phyloP scores from a whole-genome alignment of 2,113 vertebrate species.

The Apus apus region DNA sequence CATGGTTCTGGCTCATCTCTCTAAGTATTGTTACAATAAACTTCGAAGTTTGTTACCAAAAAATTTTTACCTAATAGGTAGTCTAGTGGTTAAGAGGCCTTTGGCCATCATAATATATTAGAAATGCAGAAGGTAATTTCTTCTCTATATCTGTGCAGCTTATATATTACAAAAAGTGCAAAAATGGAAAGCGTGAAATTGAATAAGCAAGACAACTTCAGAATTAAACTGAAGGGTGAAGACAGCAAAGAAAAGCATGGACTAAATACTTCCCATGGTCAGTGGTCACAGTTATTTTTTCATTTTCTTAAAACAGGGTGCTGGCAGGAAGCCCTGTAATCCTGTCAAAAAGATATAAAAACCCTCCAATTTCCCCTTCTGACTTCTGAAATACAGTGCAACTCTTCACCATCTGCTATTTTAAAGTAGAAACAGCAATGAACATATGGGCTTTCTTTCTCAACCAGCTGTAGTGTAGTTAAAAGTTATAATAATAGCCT shows the following conservation, averaged over 20 bases:
- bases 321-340: constrained; percentile 43
- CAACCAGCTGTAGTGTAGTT: constrained; percentile 84
- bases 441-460: constrained; percentile 83
- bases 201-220: neutral
- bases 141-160: neutral
- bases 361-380: constrained; percentile 42
- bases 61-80: neutral
- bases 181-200: neutral
- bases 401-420: constrained; percentile 83
- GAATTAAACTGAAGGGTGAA: neutral
- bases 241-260: neutral
- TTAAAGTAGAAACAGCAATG: constrained; percentile 77
- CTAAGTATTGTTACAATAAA: neutral
- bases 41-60: neutral
- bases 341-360: constrained; percentile 63
- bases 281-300: constrained; percentile 7
- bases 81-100: neutral
- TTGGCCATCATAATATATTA: neutral
- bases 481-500: constrained; percentile 86
- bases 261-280: neutral
- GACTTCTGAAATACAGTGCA: constrained; percentile 81
- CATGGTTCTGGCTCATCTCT: fast-evolving
- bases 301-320: constrained; percentile 43
- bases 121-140: neutral
- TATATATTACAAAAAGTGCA: neutral